Base-by-base conservation (phyloP, 2,797 vertebrate species). In the Astyanax mexicanus region DNA sequence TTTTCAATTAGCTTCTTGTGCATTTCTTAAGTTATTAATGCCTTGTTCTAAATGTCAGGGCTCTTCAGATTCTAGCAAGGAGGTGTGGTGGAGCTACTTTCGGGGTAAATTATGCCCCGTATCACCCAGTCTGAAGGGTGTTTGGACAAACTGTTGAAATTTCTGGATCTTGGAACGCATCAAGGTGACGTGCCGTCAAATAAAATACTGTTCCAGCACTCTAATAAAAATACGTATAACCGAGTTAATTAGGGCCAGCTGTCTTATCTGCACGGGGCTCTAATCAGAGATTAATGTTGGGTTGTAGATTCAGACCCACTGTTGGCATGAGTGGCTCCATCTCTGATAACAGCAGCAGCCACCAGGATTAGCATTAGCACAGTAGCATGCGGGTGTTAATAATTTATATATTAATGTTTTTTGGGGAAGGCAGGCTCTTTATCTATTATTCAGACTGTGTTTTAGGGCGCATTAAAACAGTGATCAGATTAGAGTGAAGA, bases 391-490 rank as follows among this genome's bases (percentile, higher is more conserved):
- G 25, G 32, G 42, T 62, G 77, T 82, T 73, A 69, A n/a, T 81
- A 38, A 79, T 74, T 47, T 51, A 71, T 78, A 71, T 19, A 10
- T 32, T 37, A n/a, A 29, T 74, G 38, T 60, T 67, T 60, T 67
- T 61, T 29, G 21, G 32, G 35, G 57, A 52, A 38, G 72, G 79
- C 72, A 75, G 44, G 67, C 38, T 19, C 54, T 38, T 78, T 75
- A 72, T 81, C 61, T 67, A 67, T 75, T 72, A 81, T 80, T 70
- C 58, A 80, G 35, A 17, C 42, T n/a, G 21, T 69, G 17, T 80
- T 74, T 81, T 81, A 57, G 78, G 79, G 81, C 84, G 61, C 81
- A 78, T 74, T 79, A 77, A 79, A 79, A 60, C 40, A 49, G n/a
- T 17, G 10, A 4, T 32, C 5, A 32, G 29, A 32, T 32, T 32